phyloP scores from a whole-genome alignment of 2,888 invertebrate genomes.

The Azorinus chamasolen region DNA sequence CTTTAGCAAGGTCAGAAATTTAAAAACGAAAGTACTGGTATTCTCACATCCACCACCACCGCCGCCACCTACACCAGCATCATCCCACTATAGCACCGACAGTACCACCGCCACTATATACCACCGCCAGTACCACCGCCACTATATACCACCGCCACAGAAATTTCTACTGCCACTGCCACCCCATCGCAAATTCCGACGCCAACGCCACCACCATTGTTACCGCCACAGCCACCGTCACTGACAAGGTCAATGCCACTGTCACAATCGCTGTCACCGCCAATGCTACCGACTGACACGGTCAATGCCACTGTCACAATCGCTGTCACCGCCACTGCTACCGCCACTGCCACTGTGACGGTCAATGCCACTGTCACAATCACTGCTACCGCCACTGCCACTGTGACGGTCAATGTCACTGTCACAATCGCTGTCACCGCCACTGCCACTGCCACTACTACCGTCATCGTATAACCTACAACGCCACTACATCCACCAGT shows the following conservation, averaged over 20 bases:
- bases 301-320: background rate
- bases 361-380: constrained; percentile 1
- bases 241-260: constrained; percentile 2
- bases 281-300: too few relatives aligned
- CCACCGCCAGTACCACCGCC: too few relatives aligned
- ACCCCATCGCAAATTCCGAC: too few relatives aligned
- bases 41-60: too few relatives aligned
- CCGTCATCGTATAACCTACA: background rate
- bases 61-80: too few relatives aligned
- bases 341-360: background rate
- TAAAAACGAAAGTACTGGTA: too few relatives aligned
- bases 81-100: too few relatives aligned
- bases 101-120: too few relatives aligned
- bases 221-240: constrained; percentile 4
- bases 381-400: background rate
- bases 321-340: background rate
- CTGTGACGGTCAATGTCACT: background rate
- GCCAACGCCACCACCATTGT: background rate
- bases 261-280: background rate
- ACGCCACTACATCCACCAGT: too few relatives aligned
- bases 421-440: background rate
- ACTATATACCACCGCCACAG: too few relatives aligned
- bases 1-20: too few relatives aligned
- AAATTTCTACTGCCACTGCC: too few relatives aligned
- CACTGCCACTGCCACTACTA: background rate